phyloP scores from a whole-genome alignment of 2,888 invertebrate species.

The Holacanthella duospinosa region DNA sequence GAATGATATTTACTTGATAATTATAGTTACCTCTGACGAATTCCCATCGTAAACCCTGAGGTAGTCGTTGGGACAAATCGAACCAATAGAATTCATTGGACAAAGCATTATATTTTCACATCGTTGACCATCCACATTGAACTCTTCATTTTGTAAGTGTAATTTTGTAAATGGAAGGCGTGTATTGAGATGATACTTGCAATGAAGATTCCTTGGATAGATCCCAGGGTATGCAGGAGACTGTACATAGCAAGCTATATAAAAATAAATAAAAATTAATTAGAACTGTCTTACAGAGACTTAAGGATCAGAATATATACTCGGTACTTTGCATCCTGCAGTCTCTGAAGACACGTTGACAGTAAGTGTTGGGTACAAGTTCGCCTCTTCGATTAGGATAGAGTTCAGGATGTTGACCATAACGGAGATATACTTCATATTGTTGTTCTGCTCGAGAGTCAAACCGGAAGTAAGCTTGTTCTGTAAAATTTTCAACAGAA shows the following conservation, averaged over 20 bases:
- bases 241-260: slow-evolving; percentile 69
- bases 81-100: slow-evolving; percentile 58
- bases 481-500: slow-evolving; percentile 85
- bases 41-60: slow-evolving; percentile 77
- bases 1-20: too few species aligned
- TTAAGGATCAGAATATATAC: neutral
- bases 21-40: too few species aligned
- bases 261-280: neutral
- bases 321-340: slow-evolving; percentile 53
- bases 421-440: slow-evolving; percentile 76
- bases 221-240: slow-evolving; percentile 87
- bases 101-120: slow-evolving; percentile 93
- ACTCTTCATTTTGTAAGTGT: slow-evolving; percentile 85
- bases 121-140: slow-evolving; percentile 84
- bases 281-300: neutral
- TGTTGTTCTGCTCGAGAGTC: slow-evolving; percentile 82
- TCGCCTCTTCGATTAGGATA: slow-evolving; percentile 83
- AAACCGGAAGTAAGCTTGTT: slow-evolving; percentile 78
- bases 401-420: slow-evolving; percentile 86
- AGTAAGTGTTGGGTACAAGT: slow-evolving; percentile 67
- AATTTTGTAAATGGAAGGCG: slow-evolving; percentile 78
- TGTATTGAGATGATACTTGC: slow-evolving; percentile 81
- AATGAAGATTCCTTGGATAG: slow-evolving; percentile 79
- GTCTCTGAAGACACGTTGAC: slow-evolving; percentile 58
- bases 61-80: slow-evolving; percentile 80